Conservation (phyloP, 1,140 invertebrate genomes). For the Prorops nasuta region DNA sequence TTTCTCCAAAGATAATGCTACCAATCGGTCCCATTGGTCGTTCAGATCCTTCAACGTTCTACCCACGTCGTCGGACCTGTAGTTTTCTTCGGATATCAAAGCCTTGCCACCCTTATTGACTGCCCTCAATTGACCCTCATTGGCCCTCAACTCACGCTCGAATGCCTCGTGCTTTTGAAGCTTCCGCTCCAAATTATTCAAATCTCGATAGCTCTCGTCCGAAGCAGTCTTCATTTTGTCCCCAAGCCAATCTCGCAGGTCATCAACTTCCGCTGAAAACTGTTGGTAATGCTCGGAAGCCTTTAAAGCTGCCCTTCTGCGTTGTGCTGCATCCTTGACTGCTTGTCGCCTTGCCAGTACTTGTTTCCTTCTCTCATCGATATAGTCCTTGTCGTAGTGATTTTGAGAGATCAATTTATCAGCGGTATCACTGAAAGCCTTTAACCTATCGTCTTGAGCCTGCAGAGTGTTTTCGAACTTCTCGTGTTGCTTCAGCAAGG, state of each 20-base stretch:
- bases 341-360: conserved; percentile 71
- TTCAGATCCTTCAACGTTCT: conserved; percentile 68
- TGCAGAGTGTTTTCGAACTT: conserved; percentile 92
- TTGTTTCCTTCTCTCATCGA: conserved; percentile 72
- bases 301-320: conserved; percentile 69
- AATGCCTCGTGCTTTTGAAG: conserved; percentile 98
- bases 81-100: conserved; percentile 70
- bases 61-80: conserved; percentile 67
- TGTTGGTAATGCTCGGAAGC: conserved; percentile 80
- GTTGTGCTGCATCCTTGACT: conserved; percentile 74
- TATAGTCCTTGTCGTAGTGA: conserved; percentile 84
- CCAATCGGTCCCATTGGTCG: conserved; percentile 70
- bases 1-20: conserved; percentile 76
- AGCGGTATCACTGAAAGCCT: conserved; percentile 82
- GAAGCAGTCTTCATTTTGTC: conserved; percentile 90
- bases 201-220: conserved; percentile 90
- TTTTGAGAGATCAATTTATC: conserved; percentile 77
- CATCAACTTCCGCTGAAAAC: conserved; percentile 86
- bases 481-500: conserved; percentile 88
- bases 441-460: conserved; percentile 90
- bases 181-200: conserved; percentile 89
- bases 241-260: conserved; percentile 83
- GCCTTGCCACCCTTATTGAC: conserved; percentile 79
- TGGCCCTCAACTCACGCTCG: conserved; percentile 89
- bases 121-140: conserved; percentile 81